phyloP scores from a whole-genome alignment of 1,140 invertebrate species.

The Atopsyche davidsoni region DNA sequence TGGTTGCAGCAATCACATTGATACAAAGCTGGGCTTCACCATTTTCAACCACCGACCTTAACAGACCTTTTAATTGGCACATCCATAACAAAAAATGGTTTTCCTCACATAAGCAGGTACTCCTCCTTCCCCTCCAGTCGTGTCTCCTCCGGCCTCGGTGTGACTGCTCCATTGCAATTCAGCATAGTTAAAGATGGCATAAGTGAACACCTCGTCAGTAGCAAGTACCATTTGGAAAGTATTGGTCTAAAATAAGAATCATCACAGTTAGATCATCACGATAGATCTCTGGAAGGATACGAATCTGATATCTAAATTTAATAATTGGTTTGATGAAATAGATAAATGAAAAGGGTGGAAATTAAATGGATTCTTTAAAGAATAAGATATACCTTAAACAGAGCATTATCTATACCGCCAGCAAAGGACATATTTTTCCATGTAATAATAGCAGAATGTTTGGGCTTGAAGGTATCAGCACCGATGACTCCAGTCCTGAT shows the following conservation, averaged over 20 bases:
- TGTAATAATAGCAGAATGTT: constrained; percentile 85
- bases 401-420: constrained; percentile 75
- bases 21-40: no score
- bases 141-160: constrained; percentile 86
- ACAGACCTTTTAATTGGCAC: no score
- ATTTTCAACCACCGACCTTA: no score
- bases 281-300: no score
- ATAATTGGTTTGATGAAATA: no score
- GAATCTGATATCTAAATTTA: no score
- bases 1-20: no score
- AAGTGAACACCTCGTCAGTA: constrained; percentile 90
- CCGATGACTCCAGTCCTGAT: constrained; percentile 87
- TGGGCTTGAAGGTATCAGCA: constrained; percentile 81
- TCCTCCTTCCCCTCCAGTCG: constrained; percentile 79
- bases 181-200: constrained; percentile 90
- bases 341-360: no score
- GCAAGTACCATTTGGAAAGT: constrained; percentile 91
- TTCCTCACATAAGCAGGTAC: constrained; percentile 81
- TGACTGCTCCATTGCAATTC: constrained; percentile 86
- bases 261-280: no score
- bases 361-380: background rate
- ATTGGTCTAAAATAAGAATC: constrained; percentile 65
- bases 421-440: constrained; percentile 95
- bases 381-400: constrained; percentile 60
- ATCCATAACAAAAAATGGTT: no score